Evolutionary conservation across 2,113 vertebrate species (phyloP).

Genomic region (Labeo catla): DNA sequence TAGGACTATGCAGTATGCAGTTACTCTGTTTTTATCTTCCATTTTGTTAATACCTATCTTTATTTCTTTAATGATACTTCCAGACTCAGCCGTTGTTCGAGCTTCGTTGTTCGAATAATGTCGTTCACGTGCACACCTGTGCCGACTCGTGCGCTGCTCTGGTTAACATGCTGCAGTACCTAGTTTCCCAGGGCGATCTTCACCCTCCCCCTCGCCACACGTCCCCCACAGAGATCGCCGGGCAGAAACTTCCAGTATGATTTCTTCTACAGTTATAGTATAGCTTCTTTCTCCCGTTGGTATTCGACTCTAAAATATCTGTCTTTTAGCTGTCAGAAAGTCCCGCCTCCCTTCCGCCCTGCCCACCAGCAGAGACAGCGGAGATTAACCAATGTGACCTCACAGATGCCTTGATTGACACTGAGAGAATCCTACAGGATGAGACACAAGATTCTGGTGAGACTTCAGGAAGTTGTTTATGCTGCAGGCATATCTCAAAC

Average conservation of each 20-base stretch:
- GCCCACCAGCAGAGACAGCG: constrained; percentile 84
- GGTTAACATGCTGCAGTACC: constrained; percentile 87
- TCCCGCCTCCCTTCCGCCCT: constrained; percentile 77
- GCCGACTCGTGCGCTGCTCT: constrained; percentile 88
- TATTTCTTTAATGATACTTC: constrained; percentile 34
- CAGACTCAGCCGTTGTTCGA: constrained; percentile 90
- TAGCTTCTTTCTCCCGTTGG: not conserved
- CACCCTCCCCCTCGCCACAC: constrained; percentile 83
- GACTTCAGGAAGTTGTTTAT: not conserved
- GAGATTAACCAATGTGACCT: constrained; percentile 92
- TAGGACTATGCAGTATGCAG: not conserved
- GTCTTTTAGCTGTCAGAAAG: constrained; percentile 81
- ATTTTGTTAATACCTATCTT: not conserved
- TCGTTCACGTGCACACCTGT: constrained; percentile 88
- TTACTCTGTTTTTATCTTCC: not conserved
- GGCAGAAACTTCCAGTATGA: constrained; percentile 87
- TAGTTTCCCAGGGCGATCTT: constrained; percentile 84
- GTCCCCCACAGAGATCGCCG: constrained; percentile 88
- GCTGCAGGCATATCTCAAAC: not conserved
- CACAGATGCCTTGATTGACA: constrained; percentile 88
- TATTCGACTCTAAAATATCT: constrained; percentile 8
- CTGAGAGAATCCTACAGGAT: constrained; percentile 76
- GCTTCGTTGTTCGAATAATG: constrained; percentile 92
- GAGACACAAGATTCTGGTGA: constrained; percentile 76
- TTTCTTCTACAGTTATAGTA: not conserved